Evolutionary conservation across 2,113 vertebrate species (phyloP), one percentile per base, ranked within the genome.

Genomic region (Mystacornis crossleyi): DNA sequence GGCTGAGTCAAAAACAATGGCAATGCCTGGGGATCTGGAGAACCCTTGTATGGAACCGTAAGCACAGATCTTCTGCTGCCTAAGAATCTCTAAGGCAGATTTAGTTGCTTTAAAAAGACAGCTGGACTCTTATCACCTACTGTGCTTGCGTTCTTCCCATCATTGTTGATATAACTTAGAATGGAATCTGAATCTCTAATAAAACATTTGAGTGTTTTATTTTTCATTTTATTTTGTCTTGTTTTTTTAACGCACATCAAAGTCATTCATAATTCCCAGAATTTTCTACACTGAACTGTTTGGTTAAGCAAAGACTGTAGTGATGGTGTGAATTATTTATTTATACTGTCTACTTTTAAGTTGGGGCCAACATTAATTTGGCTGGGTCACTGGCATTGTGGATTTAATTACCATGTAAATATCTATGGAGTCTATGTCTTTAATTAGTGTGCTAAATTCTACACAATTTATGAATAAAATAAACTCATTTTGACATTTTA

Each of bases 321-420:
- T 79, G 38, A 78, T 86, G 48, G 45, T 95, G 81, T 96, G 94
- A 97, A 96, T 97, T 98, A 97, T 97, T 97, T 98, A 97, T 97
- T 97, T 94, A 92, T 81, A 93, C 80, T 77, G 55, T 86, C 93
- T 91, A 95, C 86, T 98, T 98, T 96, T 94, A 97, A 96, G 95
- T 92, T 96, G 74, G 79, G 94, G 79, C 96, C 94, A 97, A 87
- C 61, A 82, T 95, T 98, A 96, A 97, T 98, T 96, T 97, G 72
- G 69, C 55, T 95, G 84, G 93, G 96, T 97, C 96, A 97, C 57
- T 86, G 62, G 62, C 40, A 95, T 86, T 96, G 95, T 93, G 82
- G 67, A 89, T 73, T 92, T 97, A 95, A 97, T 95, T 96, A 83
- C 94, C 96, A 72, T 95, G 86, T 93, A 97, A 97, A 97, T 96